These are phyloP conservation scores for Macrosiphum euphorbiae DNA, from an alignment of 2,888 invertebrate species.

Conservation along the genomic window DNA sequence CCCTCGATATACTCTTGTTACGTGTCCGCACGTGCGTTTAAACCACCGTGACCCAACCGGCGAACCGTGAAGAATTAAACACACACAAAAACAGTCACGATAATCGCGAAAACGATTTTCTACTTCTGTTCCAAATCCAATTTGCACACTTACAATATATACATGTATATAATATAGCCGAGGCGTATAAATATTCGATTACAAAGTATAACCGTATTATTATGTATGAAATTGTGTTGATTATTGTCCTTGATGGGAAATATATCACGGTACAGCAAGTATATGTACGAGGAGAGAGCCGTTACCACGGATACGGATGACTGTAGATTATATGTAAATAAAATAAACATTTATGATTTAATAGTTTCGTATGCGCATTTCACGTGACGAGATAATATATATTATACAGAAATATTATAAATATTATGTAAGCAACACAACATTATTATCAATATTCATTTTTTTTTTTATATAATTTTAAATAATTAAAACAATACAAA, in stretches of 20 bases:
- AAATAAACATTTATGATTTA: not conserved
- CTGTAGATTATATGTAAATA: not conserved
- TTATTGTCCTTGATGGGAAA: not conserved
- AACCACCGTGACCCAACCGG: not conserved
- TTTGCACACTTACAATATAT: not conserved
- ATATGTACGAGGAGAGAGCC: not conserved
- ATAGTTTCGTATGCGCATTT: not conserved
- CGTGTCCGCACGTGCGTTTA: not conserved
- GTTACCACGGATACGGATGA: not conserved
- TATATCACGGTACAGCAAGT: not conserved
- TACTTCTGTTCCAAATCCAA: not conserved
- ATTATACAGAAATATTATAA: not conserved
- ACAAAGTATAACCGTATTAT: not conserved
- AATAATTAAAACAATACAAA: not conserved
- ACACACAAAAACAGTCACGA: not conserved
- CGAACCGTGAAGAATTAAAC: conserved; percentile 14
- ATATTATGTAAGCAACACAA: not conserved
- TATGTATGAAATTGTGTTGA: conserved; percentile 3
- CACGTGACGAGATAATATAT: not conserved
- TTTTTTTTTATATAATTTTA: not conserved
- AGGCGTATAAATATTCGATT: not conserved
- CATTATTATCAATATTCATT: not conserved
- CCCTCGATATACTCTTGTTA: not conserved
- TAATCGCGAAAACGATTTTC: not conserved
- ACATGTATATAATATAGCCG: not conserved